Evolutionary conservation across 2,797 vertebrate genomes (phyloP).

Genomic region (Paramormyrops hopkinsi): DNA sequence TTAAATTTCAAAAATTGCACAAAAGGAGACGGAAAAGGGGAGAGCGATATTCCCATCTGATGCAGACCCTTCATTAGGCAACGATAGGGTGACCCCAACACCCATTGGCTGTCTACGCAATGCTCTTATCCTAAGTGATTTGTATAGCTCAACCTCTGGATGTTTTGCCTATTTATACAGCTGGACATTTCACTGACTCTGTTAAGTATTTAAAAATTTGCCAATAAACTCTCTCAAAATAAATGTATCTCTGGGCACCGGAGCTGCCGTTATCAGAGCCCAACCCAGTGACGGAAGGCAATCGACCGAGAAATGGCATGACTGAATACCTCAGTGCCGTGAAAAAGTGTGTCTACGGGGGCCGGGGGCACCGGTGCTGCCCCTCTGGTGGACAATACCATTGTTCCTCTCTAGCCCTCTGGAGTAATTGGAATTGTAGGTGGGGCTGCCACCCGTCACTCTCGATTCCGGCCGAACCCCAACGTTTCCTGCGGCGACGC

Average conservation of each 20-base stretch:
- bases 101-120: neutral
- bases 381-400: neutral
- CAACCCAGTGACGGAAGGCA: neutral
- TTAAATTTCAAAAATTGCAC: neutral
- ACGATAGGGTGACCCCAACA: neutral
- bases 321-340: neutral
- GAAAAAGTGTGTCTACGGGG: constrained; percentile 11
- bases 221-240: neutral
- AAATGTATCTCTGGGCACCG: neutral
- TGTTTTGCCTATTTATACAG: neutral
- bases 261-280: neutral
- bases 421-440: neutral
- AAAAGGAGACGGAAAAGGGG: neutral
- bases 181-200: neutral
- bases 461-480: constrained; percentile 48
- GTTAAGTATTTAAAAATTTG: neutral
- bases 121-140: neutral
- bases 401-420: neutral
- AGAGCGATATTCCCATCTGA: neutral
- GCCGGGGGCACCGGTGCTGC: neutral
- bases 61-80: neutral
- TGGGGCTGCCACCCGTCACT: constrained; percentile 48
- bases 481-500: constrained; percentile 46
- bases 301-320: constrained; percentile 9
- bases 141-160: neutral